Evolutionary conservation across 2,888 invertebrate genomes (phyloP).

Genomic region (Poecilobothrus nobilitatus): DNA sequence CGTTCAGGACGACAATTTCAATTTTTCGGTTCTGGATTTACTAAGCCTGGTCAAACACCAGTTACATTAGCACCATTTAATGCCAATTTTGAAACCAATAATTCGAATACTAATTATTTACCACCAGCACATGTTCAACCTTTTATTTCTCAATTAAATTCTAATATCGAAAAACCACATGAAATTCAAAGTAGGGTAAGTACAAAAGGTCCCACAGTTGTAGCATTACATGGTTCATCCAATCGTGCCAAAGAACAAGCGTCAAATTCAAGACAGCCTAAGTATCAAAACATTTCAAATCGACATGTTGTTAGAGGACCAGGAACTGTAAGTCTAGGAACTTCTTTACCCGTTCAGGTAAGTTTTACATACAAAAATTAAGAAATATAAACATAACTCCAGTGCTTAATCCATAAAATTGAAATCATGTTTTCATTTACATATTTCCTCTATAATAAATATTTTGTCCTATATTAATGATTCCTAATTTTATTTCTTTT

Average conservation of each 20-base stretch:
- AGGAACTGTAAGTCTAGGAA: not conserved
- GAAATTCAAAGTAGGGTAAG: not conserved
- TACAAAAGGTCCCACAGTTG: not conserved
- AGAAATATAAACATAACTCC: not conserved
- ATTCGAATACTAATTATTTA: not conserved
- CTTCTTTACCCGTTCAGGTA: not conserved
- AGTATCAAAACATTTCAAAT: not conserved
- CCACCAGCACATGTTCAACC: slow-evolving; percentile 8
- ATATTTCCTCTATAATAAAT: not conserved
- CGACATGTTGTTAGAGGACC: not conserved
- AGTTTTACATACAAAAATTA: not conserved
- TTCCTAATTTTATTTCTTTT: not conserved
- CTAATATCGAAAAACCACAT: not conserved
- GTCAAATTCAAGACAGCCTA: not conserved
- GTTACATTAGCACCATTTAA: not conserved
- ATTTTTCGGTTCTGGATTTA: slow-evolving; percentile 11
- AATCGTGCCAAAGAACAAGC: not conserved
- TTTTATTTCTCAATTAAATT: not conserved
- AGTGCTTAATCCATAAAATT: not conserved
- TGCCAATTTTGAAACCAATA: not conserved
- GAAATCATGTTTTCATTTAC: not conserved
- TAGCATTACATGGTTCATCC: not conserved
- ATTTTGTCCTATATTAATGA: not conserved
- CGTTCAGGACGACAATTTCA: slow-evolving; percentile 12
- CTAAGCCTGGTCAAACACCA: not conserved